Evolutionary conservation across 2,113 vertebrate species (phyloP).

Genomic region (Rallus limicola): DNA sequence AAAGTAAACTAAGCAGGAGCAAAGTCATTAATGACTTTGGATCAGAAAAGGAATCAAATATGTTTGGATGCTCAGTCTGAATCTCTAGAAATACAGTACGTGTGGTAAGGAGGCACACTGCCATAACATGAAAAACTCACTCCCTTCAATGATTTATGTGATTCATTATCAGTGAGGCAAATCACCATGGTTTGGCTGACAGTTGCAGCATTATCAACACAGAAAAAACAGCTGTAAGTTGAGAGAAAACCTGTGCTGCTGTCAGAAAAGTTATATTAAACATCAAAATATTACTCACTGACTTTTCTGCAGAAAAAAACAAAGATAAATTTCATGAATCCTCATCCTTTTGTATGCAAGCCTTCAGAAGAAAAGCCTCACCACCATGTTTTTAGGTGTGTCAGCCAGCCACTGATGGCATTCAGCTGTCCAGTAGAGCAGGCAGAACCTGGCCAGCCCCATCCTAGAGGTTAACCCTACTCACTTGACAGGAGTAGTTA

Average conservation of each 20-base stretch:
- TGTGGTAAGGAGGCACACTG: not conserved
- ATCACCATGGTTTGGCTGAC: not conserved
- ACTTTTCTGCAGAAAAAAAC: not conserved
- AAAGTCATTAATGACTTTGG: not conserved
- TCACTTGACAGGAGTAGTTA: not conserved
- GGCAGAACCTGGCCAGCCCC: not conserved
- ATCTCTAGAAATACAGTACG: not conserved
- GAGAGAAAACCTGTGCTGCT: not conserved
- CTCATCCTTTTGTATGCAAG: not conserved
- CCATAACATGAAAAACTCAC: not conserved
- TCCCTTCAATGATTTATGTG: not conserved
- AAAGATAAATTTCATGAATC: not conserved
- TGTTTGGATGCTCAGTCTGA: not conserved
- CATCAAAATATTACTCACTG: not conserved
- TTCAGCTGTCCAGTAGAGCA: not conserved
- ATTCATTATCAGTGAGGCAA: not conserved
- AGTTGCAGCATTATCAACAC: not conserved
- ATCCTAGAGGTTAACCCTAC: not conserved
- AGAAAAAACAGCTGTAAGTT: not conserved
- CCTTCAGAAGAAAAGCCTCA: not conserved
- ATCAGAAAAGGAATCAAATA: not conserved
- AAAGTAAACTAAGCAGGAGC: not conserved
- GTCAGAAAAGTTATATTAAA: not conserved
- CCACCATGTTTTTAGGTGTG: not conserved
- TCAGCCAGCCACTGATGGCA: rapidly evolving